Percentiles rank a stretch among this genome's conserved stretches.
Conservation (phyloP, 2,113 vertebrate genomes). For the Rhizomys pruinosus region DNA sequence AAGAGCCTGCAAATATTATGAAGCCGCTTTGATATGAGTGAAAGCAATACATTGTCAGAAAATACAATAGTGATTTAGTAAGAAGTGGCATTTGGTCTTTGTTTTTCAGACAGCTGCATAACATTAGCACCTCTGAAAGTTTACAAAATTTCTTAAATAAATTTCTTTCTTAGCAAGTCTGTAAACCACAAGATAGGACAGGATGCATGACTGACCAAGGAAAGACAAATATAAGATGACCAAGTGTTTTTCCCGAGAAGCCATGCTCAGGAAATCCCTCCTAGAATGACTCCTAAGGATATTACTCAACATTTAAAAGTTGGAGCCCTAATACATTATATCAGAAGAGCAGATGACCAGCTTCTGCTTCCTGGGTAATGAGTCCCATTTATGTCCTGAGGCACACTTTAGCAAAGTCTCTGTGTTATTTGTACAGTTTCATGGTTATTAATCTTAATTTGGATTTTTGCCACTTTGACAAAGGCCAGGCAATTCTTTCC, state of each 20-base stretch:
- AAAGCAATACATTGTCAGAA: conserved; percentile 63
- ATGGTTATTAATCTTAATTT: conserved; percentile 52
- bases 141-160: conserved; percentile 75
- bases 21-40: conserved; percentile 63
- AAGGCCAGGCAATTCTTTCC: not conserved
- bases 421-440: not conserved
- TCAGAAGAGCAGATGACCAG: not conserved
- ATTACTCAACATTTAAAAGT: not conserved
- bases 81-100: conserved; percentile 77
- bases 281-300: not conserved
- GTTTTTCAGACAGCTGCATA: conserved; percentile 77
- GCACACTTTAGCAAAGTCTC: not conserved
- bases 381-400: not conserved
- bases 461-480: conserved; percentile 1
- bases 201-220: not conserved
- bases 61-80: conserved; percentile 75
- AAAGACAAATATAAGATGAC: not conserved
- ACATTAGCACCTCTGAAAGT: conserved; percentile 71
- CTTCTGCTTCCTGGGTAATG: not conserved
- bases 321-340: not conserved
- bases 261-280: not conserved
- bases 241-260: conserved; percentile 41
- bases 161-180: conserved; percentile 65
- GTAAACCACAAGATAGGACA: conserved; percentile 62
- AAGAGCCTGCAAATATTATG: conserved; percentile 56